Evolutionary conservation across 2,113 vertebrate species (phyloP).

Genomic region (Microcebus ravelobensis): DNA sequence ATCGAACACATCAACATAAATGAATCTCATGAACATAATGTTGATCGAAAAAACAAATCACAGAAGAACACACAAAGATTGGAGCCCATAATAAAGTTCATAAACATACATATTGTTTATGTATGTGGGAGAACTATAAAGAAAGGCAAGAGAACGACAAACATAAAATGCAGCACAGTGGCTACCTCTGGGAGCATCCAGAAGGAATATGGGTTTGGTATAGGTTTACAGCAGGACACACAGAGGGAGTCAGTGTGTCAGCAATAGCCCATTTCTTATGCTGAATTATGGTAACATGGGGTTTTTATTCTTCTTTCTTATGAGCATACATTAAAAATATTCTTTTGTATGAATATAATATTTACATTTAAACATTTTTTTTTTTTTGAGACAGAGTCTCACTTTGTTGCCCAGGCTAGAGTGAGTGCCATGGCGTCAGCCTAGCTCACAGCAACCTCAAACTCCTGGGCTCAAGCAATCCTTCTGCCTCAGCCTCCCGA

Average conservation of each 20-base stretch:
- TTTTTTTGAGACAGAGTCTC: background rate
- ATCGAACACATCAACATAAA: background rate
- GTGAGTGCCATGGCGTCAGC: too few species aligned
- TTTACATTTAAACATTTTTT: background rate
- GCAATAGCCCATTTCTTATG: background rate
- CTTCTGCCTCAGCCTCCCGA: too few species aligned
- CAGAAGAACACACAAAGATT: background rate
- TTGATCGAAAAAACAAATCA: background rate
- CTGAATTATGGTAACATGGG: background rate
- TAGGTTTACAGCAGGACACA: fast-evolving
- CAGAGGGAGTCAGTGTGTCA: background rate
- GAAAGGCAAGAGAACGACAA: background rate
- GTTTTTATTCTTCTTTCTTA: background rate
- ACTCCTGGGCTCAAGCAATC: too few species aligned
- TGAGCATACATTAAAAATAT: background rate
- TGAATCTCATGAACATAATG: background rate
- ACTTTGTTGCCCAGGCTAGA: too few species aligned
- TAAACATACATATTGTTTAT: background rate
- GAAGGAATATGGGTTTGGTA: background rate
- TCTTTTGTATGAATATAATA: background rate
- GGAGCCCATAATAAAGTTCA: background rate
- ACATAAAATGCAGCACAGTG: background rate
- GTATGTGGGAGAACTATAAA: background rate
- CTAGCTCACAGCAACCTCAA: too few species aligned
- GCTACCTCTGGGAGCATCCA: background rate